Evolutionary conservation across 2,113 vertebrate genomes (phyloP).

Genomic region (Lethenteron camtschaticum): DNA sequence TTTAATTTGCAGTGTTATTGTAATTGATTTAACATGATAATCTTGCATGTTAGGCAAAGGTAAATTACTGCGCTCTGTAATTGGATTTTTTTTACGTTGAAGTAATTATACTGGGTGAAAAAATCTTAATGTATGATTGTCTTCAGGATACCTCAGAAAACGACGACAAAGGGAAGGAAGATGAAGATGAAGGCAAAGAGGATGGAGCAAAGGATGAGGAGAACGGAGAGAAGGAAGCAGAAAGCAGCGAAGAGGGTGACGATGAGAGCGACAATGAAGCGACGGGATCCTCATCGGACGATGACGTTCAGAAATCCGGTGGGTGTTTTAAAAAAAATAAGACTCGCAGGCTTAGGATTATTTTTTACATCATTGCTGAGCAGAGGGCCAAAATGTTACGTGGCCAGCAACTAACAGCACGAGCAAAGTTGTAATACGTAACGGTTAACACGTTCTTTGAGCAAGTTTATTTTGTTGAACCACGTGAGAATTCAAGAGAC

Average conservation of each 20-base stretch:
- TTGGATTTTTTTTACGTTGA: too few species aligned
- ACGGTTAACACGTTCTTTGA: neutral
- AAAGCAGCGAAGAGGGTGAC: constrained; percentile 10
- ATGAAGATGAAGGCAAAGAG: constrained; percentile 9
- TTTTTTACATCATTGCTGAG: neutral
- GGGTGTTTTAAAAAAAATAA: neutral
- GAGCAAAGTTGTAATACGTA: neutral
- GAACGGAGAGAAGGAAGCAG: constrained; percentile 4
- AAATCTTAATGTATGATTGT: too few species aligned
- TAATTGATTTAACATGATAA: too few species aligned
- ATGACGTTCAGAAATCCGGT: neutral
- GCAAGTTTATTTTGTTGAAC: too few species aligned
- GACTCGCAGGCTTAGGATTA: too few species aligned
- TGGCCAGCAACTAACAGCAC: neutral
- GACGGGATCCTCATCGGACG: constrained; percentile 4
- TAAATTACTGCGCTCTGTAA: too few species aligned
- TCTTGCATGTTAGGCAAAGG: too few species aligned
- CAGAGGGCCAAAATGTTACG: neutral
- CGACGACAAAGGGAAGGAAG: constrained; percentile 14
- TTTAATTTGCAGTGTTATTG: too few species aligned
- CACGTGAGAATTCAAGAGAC: too few species aligned
- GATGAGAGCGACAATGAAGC: neutral
- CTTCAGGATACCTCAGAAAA: constrained; percentile 21
- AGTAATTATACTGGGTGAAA: too few species aligned
- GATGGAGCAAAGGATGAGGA: constrained; percentile 13